Evolutionary conservation across 2,888 invertebrate species (phyloP).

Genomic region (Gerris lacustris): DNA sequence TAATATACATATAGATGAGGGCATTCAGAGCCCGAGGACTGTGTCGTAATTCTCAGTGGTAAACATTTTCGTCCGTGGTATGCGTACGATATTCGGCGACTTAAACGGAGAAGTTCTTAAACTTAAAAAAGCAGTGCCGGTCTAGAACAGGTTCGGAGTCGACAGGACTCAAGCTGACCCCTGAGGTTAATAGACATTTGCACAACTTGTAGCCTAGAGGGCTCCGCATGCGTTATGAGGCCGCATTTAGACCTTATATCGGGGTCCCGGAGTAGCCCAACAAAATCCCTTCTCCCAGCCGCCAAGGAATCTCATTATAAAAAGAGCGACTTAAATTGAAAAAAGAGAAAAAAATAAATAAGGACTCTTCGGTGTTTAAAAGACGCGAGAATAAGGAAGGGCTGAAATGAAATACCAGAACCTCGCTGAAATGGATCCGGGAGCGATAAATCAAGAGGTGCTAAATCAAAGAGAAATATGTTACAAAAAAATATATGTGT

Average conservation of each 20-base stretch:
- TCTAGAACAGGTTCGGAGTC: neutral
- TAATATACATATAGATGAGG: neutral
- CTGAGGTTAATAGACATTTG: slow-evolving; percentile 3
- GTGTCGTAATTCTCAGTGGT: neutral
- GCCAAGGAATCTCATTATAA: neutral
- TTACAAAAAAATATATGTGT: no score
- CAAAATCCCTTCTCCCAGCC: no score
- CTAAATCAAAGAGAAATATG: no score
- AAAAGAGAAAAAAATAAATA: neutral
- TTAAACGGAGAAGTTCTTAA: neutral
- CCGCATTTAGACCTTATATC: neutral
- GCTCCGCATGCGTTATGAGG: neutral
- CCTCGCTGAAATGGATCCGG: no score
- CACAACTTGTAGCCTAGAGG: neutral
- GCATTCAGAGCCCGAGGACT: neutral
- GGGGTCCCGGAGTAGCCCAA: no score
- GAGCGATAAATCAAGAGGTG: no score
- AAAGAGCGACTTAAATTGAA: neutral
- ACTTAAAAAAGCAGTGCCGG: neutral
- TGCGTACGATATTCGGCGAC: neutral
- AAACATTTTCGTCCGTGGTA: no score
- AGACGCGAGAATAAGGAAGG: no score
- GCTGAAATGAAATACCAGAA: no score
- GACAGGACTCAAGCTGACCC: neutral
- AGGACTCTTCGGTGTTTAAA: no score